Base-by-base conservation (phyloP, 2,888 invertebrate species). In the Micoletzkya japonica region DNA sequence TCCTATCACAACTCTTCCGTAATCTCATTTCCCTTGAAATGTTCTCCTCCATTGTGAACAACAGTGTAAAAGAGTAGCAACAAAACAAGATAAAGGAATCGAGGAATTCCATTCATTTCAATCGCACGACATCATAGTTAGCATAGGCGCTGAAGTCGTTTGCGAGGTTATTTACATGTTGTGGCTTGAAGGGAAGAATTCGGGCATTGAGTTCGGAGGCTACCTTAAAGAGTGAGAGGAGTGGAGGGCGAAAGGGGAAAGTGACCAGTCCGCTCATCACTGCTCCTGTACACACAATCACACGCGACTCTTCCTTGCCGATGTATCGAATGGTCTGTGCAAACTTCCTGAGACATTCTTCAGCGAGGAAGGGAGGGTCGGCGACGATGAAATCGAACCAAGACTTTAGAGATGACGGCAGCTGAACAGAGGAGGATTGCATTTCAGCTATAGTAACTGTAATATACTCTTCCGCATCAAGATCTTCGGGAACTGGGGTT, bases 351-450 rank as follows among this genome's bases (percentile, higher is more conserved):
- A 95, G 89, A 86, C 96, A 96, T 86, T 95, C 95, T 78, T 93
- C 91, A 0, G 94, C 92, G 2, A 97, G 88, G 87, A 95, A 96
- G 0, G 97, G 97, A 1, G 97, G 96, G 88, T 97, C 96, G 0
- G 92, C 93, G 68, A 97, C 89, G 0, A 96, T 91, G 32, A 96
- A 85, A 86, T 95, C 93, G 86, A 77, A 79, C 30, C 49, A 54
- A 17, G 34, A 24, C 36, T 64, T 50, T n/a, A 64, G 54, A 1
- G n/a, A 10, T 14, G 64, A 37, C 10, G 64, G 54, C 17, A 64
- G 28, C 64, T 64, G 64, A 52, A 30, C 20, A 60, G 6, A 10
- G 7, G 7, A 10, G 17, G 7, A 54, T 20, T 10, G 24, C 26
- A 20, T 7, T 54, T 7, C 17, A 24, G 26, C 26, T 24, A 54